Conservation (phyloP, 2,888 invertebrate species). For the Orgyia antiqua region DNA sequence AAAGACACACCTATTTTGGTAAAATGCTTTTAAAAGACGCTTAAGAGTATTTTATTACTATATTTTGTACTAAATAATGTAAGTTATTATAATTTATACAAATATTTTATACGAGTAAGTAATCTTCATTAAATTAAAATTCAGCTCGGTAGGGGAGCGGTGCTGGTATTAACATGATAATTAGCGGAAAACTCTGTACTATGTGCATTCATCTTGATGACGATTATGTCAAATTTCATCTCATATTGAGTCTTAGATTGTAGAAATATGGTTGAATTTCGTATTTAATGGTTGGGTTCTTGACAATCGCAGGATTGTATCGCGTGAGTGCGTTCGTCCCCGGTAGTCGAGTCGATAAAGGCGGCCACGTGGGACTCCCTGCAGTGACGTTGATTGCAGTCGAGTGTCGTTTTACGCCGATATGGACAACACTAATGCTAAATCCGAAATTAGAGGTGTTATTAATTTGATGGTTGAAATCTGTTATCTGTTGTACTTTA, state of each 20-base stretch:
- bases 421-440: conserved; percentile 52
- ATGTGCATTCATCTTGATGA: conserved; percentile 40
- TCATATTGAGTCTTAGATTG: conserved; percentile 8
- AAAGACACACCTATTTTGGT: conserved; percentile 28
- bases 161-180: conserved; percentile 54
- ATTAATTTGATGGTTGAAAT: conserved; percentile 20
- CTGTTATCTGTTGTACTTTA: conserved; percentile 15
- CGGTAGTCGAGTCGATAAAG: conserved; percentile 29
- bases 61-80: conserved; percentile 22
- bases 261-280: conserved; percentile 17
- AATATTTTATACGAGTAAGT: conserved; percentile 26
- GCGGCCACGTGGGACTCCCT: conserved; percentile 67
- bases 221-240: conserved; percentile 14
- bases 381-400: conserved; percentile 61
- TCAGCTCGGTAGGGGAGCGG: conserved; percentile 41
- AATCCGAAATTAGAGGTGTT: conserved; percentile 36
- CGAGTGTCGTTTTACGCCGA: conserved; percentile 66
- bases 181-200: conserved; percentile 58
- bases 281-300: conserved; percentile 14
- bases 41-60: conserved; percentile 10
- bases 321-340: conserved; percentile 51
- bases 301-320: conserved; percentile 46
- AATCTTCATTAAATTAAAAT: conserved; percentile 44
- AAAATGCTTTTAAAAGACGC: conserved; percentile 20
- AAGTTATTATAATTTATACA: conserved; percentile 33